A percentile compares a stretch with the other conserved stretches of the same genome.
Conservation (phyloP, 2,888 invertebrate genomes). For the Phaonia tiefii region DNA sequence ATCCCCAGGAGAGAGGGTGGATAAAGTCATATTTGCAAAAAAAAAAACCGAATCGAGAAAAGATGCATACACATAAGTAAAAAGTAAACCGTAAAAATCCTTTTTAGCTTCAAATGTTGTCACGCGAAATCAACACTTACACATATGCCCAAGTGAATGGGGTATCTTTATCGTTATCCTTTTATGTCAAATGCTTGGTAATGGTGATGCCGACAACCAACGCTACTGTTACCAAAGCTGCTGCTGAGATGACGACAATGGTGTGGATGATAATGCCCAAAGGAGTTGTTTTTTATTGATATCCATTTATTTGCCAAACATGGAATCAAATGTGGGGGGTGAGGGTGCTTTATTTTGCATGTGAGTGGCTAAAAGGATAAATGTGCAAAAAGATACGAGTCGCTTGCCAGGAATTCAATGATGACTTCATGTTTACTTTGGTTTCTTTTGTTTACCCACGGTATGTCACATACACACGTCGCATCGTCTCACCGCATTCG, state of each 20-base stretch:
- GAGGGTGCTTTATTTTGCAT: constrained; percentile 3
- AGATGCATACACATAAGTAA: constrained; percentile 20
- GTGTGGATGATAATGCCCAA: constrained; percentile 58
- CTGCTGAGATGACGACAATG: constrained; percentile 24
- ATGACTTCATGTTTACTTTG: constrained; percentile 33
- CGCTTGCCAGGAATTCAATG: constrained; percentile 40
- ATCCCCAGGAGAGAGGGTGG: constrained; percentile 17
- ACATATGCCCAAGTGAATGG: constrained; percentile 19
- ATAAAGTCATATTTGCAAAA: constrained; percentile 31
- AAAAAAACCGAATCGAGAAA: not conserved
- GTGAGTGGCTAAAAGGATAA: not conserved
- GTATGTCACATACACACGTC: constrained; percentile 30
- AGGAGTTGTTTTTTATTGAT: constrained; percentile 58
- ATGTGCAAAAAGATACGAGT: constrained; percentile 7
- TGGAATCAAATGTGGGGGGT: constrained; percentile 4
- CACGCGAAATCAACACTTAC: constrained; percentile 50
- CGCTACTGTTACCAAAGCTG: constrained; percentile 40
- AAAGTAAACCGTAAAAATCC: constrained; percentile 52
- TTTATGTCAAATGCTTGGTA: constrained; percentile 61
- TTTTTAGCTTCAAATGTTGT: constrained; percentile 61
- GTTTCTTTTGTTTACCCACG: constrained; percentile 40
- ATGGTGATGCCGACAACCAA: constrained; percentile 13
- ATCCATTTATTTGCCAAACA: constrained; percentile 54
- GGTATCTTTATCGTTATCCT: constrained; percentile 45
- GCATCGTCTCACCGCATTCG: constrained; percentile 31